A percentile compares a stretch with the other conserved stretches of the same genome.
Conservation (phyloP, 2,113 vertebrate species). For the Hippocampus comes region DNA sequence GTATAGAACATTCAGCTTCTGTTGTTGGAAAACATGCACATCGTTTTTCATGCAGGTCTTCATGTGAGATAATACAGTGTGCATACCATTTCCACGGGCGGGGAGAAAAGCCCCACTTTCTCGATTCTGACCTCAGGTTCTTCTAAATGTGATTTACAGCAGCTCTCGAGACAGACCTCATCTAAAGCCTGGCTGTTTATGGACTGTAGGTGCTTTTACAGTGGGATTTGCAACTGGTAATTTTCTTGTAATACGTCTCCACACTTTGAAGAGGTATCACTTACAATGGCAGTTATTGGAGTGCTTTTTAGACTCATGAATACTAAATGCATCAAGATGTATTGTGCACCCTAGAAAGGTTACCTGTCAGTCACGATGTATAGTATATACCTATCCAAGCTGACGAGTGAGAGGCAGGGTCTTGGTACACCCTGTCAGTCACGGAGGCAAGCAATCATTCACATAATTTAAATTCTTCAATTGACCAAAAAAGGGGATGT, state of each 20-base stretch:
- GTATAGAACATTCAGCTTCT: not conserved
- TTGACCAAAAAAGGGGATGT: too few relatives aligned
- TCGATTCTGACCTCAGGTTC: slow-evolving; percentile 22
- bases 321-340: not conserved
- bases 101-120: slow-evolving; percentile 9
- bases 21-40: not conserved
- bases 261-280: slow-evolving; percentile 25
- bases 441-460: too few relatives aligned
- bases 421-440: not conserved
- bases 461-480: too few relatives aligned
- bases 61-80: slow-evolving; percentile 4
- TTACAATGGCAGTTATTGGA: slow-evolving; percentile 28
- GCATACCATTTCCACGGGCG: slow-evolving; percentile 7
- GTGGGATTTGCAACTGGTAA: slow-evolving; percentile 19
- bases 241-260: slow-evolving; percentile 12
- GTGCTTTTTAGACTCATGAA: slow-evolving; percentile 2
- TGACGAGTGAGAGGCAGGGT: not conserved
- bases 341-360: not conserved
- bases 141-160: slow-evolving; percentile 38
- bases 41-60: slow-evolving; percentile 1
- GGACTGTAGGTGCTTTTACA: slow-evolving; percentile 29
- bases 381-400: not conserved
- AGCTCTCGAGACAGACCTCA: slow-evolving; percentile 14
- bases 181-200: slow-evolving; percentile 33
- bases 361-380: not conserved